Percentiles rank a stretch among this genome's conserved stretches.
Evolutionary conservation across 2,797 vertebrate species (phyloP).

Genomic region (Falco cherrug): DNA sequence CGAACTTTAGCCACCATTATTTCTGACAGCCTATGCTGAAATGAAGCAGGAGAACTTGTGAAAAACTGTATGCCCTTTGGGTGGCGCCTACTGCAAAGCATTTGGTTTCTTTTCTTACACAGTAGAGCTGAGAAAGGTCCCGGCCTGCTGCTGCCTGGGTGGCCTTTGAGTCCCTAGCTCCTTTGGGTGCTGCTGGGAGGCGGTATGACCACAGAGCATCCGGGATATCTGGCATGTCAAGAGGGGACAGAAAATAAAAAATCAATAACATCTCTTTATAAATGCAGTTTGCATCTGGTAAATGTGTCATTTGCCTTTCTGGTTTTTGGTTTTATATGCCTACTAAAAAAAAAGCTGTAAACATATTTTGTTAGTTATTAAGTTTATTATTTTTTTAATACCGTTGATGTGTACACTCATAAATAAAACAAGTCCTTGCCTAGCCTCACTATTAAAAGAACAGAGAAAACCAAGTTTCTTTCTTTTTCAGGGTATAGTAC

Average conservation of each 20-base stretch:
- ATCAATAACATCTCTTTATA: background rate
- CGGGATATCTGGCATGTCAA: background rate
- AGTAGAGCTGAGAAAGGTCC: background rate
- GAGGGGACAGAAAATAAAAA: background rate
- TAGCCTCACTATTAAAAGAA: background rate
- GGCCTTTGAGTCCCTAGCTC: background rate
- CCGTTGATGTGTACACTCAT: background rate
- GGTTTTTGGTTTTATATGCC: background rate
- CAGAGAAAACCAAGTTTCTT: background rate
- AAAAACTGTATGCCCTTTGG: background rate
- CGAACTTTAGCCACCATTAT: background rate
- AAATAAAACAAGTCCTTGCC: background rate
- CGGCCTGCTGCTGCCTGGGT: rapidly evolving
- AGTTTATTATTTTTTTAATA: background rate
- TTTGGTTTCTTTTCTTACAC: background rate
- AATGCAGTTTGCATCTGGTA: background rate
- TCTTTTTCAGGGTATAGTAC: background rate
- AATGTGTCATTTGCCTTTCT: background rate
- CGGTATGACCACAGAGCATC: background rate
- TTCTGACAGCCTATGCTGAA: background rate
- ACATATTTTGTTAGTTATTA: background rate
- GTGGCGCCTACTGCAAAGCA: conserved; percentile 48
- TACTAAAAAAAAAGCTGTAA: background rate
- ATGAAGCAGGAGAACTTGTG: background rate
- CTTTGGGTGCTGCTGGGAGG: background rate